These are phyloP conservation scores for Oscheius sp. DNA, from an alignment of 2,888 invertebrate genomes.

Conservation along the genomic window DNA sequence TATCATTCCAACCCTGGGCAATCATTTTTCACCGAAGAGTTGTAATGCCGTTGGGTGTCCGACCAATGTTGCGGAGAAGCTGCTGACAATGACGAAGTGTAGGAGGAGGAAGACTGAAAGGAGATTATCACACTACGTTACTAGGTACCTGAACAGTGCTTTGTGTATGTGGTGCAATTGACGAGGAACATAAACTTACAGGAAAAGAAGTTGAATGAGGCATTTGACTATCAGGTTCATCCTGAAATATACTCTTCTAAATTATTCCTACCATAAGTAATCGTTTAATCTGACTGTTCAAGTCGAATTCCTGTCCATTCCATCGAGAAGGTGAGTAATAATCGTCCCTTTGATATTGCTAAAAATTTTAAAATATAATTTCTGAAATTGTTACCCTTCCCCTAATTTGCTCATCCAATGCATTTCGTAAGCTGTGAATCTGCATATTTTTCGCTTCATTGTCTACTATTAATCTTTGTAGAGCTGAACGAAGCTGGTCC, in stretches of 20 bases:
- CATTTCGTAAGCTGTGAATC: conserved; percentile 71
- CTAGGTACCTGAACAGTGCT: conserved; percentile 47
- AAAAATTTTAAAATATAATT: conserved; percentile 1
- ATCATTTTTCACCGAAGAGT: conserved; percentile 11
- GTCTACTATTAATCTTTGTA: conserved; percentile 73
- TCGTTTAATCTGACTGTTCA: conserved; percentile 65
- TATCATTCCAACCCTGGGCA: not conserved
- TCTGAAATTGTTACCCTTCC: conserved; percentile 17
- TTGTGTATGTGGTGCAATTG: conserved; percentile 33
- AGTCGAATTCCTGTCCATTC: conserved; percentile 52
- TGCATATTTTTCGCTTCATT: conserved; percentile 74
- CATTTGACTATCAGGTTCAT: conserved; percentile 62
- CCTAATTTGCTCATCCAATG: conserved; percentile 60
- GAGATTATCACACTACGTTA: not conserved
- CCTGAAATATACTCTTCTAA: conserved; percentile 34
- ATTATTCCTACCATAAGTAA: conserved; percentile 46
- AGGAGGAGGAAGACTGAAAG: conserved; percentile 68
- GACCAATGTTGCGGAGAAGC: conserved; percentile 58
- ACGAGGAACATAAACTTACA: conserved; percentile 56
- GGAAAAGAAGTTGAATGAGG: conserved; percentile 68
- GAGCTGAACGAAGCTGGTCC: conserved; percentile 72
- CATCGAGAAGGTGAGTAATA: conserved; percentile 36
- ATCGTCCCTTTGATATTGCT: conserved; percentile 44
- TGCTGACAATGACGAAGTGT: conserved; percentile 64
- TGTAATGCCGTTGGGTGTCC: conserved; percentile 42